Base-by-base conservation (phyloP, 2,797 vertebrate genomes). In the Hoplostethus mediterraneus region DNA sequence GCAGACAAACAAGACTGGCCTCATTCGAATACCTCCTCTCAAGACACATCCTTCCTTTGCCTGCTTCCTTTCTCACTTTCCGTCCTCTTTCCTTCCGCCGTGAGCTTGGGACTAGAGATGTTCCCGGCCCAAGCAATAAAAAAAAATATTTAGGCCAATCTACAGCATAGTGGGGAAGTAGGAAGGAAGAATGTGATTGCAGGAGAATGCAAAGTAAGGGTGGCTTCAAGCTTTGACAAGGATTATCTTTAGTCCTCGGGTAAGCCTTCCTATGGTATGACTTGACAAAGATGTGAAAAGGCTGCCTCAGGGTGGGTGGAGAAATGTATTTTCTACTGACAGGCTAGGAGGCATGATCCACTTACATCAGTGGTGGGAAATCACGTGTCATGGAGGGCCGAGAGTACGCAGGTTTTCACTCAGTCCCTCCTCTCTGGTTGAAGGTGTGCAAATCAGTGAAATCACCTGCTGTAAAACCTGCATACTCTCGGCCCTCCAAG, bases 31-130 rank as follows among this genome's bases (percentile, higher is more conserved):
- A 72, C 64, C 53, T 21, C 77, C 67, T 73, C 85, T 77, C 42
- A 80, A 80, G 74, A 79, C 80, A 85, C 84, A 86, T 91, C 88
- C 91, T 91, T 89, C 81, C 77, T 83, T 75, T 77, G 61, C 76
- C 73, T 25, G 70, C 67, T 87, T 90, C 87, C 88, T 66, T 58
- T 80, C 64, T 79, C 61, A 6, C 74, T 86, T 88, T 82, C 81
- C 56, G 28, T 72, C 73, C n/a, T 30, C 71, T 45, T 87, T 90
- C 82, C 86, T 88, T 90, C 81, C 87, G 78, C 73, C 0, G 51
- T 49, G 36, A 58, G 69, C 68, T 89, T 74, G 54, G 81, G 83
- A 67, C 88, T 75, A 82, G 64, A 80, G 10, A 58, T 51, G 30
- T 33, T 73, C 65, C 14, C 51, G 2, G 53, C 12, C 31, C 11